A percentile compares a stretch with the other conserved stretches of the same genome.
phyloP scores from a whole-genome alignment of 2,888 invertebrate species.

The Miltochrista miniata region DNA sequence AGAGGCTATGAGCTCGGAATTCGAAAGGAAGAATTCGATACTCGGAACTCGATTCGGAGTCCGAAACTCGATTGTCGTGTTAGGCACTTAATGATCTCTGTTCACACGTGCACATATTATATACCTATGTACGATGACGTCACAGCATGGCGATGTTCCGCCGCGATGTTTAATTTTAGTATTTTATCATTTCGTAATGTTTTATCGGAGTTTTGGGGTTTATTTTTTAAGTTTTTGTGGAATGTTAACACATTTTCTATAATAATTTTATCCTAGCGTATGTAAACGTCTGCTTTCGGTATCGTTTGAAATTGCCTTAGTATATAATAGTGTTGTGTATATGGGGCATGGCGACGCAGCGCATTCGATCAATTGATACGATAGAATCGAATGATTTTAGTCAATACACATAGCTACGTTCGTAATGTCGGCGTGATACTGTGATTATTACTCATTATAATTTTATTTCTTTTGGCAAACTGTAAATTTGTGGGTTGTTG shows the following conservation, averaged over 20 bases:
- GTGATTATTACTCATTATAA: slow-evolving; percentile 58
- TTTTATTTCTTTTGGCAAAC: slow-evolving; percentile 50
- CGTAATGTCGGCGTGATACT: slow-evolving; percentile 45
- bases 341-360: slow-evolving; percentile 55
- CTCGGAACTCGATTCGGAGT: no score
- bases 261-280: slow-evolving; percentile 42
- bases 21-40: background rate
- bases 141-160: slow-evolving; percentile 38
- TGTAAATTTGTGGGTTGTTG: slow-evolving; percentile 79
- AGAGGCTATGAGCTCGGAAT: slow-evolving; percentile 24
- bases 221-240: slow-evolving; percentile 62
- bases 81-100: slow-evolving; percentile 53
- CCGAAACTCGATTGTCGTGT: slow-evolving; percentile 25
- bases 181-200: slow-evolving; percentile 51
- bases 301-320: slow-evolving; percentile 55
- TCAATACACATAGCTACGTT: background rate
- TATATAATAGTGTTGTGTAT: slow-evolving; percentile 53
- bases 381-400: background rate
- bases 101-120: slow-evolving; percentile 49
- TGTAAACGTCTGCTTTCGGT: slow-evolving; percentile 48
- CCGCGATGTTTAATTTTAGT: slow-evolving; percentile 39
- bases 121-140: slow-evolving; percentile 30
- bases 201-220: slow-evolving; percentile 65
- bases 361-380: slow-evolving; percentile 16
- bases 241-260: slow-evolving; percentile 64